These are phyloP conservation scores for Zaprionus obscuricornis DNA, from an alignment of 2,888 invertebrate species.

Conservation along the genomic window DNA sequence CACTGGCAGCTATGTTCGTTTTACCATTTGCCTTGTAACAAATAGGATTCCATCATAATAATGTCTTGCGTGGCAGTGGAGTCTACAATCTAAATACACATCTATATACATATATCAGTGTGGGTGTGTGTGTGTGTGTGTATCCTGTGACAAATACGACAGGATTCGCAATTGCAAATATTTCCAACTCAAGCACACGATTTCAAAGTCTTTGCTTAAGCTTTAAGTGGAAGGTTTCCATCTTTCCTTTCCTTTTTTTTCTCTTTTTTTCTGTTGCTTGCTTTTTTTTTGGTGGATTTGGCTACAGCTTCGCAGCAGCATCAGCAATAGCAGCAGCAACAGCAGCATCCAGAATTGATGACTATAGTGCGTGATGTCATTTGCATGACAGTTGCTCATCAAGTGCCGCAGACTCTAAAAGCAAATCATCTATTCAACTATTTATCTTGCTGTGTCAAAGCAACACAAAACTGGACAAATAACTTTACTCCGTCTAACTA, in stretches of 20 bases:
- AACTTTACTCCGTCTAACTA: too few species aligned
- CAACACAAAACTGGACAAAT: slow-evolving; percentile 18
- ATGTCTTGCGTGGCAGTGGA: slow-evolving; percentile 63
- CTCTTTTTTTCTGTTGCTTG: slow-evolving; percentile 23
- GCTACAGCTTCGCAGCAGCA: slow-evolving; percentile 17
- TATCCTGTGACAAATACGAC: slow-evolving; percentile 76
- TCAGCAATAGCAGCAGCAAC: slow-evolving; percentile 4
- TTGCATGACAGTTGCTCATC: slow-evolving; percentile 71
- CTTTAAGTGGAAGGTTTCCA: slow-evolving; percentile 47
- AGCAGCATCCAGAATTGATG: slow-evolving; percentile 71
- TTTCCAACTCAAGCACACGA: slow-evolving; percentile 71
- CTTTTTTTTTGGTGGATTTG: slow-evolving; percentile 41
- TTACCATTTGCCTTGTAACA: slow-evolving; percentile 71
- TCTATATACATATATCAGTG: slow-evolving; percentile 4
- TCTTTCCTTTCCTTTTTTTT: slow-evolving; percentile 18
- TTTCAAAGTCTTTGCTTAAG: slow-evolving; percentile 57
- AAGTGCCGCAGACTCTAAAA: slow-evolving; percentile 14
- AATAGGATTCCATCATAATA: slow-evolving; percentile 80
- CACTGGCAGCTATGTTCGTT: slow-evolving; percentile 60
- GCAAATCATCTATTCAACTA: slow-evolving; percentile 11
- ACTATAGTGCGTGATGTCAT: slow-evolving; percentile 78
- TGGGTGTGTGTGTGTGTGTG: slow-evolving; percentile 29
- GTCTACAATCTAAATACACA: slow-evolving; percentile 52
- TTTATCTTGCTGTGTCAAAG: slow-evolving; percentile 4
- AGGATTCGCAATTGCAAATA: slow-evolving; percentile 79